These are phyloP conservation scores for Hydrozoanthus gracilis DNA, from an alignment of 92 coral and sea anemone species.

Conservation along the genomic window DNA sequence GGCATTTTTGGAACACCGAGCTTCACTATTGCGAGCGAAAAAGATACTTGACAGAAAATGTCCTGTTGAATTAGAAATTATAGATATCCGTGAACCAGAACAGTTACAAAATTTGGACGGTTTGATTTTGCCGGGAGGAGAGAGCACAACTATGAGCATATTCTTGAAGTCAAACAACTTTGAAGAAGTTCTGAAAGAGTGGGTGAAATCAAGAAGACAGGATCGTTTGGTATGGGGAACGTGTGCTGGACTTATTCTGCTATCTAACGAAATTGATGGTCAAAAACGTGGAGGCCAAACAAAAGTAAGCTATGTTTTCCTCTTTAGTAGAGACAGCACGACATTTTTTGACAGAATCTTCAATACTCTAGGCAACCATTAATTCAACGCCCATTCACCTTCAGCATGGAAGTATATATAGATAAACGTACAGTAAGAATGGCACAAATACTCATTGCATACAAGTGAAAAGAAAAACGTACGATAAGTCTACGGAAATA, in stretches of 20 bases:
- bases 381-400: too few species aligned
- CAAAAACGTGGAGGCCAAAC: conserved; percentile 82
- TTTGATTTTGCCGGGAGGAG: conserved; percentile 93
- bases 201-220: conserved; percentile 71
- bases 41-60: conserved; percentile 53
- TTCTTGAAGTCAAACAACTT: conserved; percentile 77
- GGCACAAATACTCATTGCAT: too few species aligned
- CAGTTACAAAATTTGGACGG: conserved; percentile 80
- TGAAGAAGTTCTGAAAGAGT: conserved; percentile 68
- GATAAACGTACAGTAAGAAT: neutral
- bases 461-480: too few species aligned
- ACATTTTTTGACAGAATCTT: neutral
- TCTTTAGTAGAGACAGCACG: neutral
- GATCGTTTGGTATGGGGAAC: conserved; percentile 88
- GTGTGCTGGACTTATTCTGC: conserved; percentile 90
- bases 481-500: too few species aligned
- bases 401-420: neutral
- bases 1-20: conserved; percentile 90
- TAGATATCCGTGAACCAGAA: conserved; percentile 76
- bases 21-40: conserved; percentile 75
- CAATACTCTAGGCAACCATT: conserved; percentile 16
- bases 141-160: conserved; percentile 86
- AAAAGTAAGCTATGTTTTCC: conserved; percentile 51
- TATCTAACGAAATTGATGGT: conserved; percentile 83
- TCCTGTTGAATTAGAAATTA: conserved; percentile 67